These are phyloP conservation scores for Eudemis profundana DNA, from an alignment of 2,888 invertebrate species.

Conservation along the genomic window DNA sequence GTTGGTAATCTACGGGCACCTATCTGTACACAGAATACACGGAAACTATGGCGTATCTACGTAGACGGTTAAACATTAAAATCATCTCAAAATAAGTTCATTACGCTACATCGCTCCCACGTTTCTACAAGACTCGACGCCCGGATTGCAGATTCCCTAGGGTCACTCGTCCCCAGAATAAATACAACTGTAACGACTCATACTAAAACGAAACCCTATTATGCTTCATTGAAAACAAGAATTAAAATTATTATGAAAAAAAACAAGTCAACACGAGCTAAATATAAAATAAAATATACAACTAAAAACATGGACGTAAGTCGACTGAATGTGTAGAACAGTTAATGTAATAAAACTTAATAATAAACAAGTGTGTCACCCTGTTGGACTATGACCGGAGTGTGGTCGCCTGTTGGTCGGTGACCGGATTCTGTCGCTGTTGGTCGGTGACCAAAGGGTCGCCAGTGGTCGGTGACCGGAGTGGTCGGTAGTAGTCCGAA, in stretches of 20 bases:
- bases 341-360: conserved; percentile 68
- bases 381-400: conserved; percentile 75
- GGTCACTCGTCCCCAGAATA: conserved; percentile 65
- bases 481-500: conserved; percentile 48
- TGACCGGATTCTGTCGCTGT: too few relatives aligned
- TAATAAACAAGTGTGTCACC: conserved; percentile 75
- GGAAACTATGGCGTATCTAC: conserved; percentile 33
- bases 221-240: conserved; percentile 77
- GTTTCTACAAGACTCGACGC: conserved; percentile 50
- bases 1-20: conserved; percentile 24
- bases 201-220: conserved; percentile 71
- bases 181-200: conserved; percentile 67
- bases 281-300: conserved; percentile 81
- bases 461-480: too few relatives aligned
- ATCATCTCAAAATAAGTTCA: conserved; percentile 34
- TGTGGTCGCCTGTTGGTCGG: conserved; percentile 15
- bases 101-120: conserved; percentile 22
- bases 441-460: too few relatives aligned
- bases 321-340: conserved; percentile 78
- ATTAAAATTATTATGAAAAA: conserved; percentile 77
- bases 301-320: conserved; percentile 83
- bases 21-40: conserved; percentile 24
- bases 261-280: conserved; percentile 77
- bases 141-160: conserved; percentile 82
- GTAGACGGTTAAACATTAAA: conserved; percentile 30